Evolutionary conservation across 2,888 invertebrate species (phyloP).

Genomic region (Phanerotoma sp.): DNA sequence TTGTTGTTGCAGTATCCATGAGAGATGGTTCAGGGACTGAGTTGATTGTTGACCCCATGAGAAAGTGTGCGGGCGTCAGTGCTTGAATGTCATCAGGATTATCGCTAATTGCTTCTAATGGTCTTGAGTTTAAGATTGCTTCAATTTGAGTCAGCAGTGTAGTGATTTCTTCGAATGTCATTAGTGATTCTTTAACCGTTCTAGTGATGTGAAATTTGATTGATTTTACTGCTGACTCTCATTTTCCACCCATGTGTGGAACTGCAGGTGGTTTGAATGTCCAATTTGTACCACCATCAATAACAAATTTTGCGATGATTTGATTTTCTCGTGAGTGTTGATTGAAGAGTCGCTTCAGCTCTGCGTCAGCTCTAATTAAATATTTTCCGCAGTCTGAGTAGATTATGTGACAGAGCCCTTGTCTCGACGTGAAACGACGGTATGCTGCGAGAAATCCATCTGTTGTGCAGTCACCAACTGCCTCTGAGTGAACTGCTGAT

Average conservation of each 20-base stretch:
- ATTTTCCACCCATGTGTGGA: constrained; percentile 40
- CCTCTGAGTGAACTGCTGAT: too few species aligned
- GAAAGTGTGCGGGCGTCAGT: too few species aligned
- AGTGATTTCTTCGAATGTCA: constrained; percentile 35
- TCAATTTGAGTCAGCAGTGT: too few species aligned
- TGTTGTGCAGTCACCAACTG: constrained; percentile 13
- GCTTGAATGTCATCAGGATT: too few species aligned
- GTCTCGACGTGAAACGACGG: constrained; percentile 30
- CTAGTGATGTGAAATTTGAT: constrained; percentile 25
- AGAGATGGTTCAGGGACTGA: too few species aligned
- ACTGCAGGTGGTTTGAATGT: constrained; percentile 37
- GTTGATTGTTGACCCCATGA: too few species aligned
- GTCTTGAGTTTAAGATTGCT: too few species aligned
- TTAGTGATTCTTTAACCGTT: constrained; percentile 22
- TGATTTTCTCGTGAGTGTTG: too few species aligned
- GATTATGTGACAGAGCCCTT: constrained; percentile 29
- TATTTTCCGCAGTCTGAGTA: constrained; percentile 36
- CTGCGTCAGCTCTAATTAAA: constrained; percentile 32
- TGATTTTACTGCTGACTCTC: constrained; percentile 32
- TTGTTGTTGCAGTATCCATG: too few species aligned
- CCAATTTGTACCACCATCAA: constrained; percentile 30
- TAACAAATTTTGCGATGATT: too few species aligned
- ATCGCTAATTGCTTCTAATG: too few species aligned
- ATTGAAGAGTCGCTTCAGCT: constrained; percentile 10
- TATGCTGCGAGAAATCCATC: constrained; percentile 34